Evolutionary conservation across 1,140 invertebrate species (phyloP), one percentile per base, ranked within the genome.

Genomic region (Bombus confusus): DNA sequence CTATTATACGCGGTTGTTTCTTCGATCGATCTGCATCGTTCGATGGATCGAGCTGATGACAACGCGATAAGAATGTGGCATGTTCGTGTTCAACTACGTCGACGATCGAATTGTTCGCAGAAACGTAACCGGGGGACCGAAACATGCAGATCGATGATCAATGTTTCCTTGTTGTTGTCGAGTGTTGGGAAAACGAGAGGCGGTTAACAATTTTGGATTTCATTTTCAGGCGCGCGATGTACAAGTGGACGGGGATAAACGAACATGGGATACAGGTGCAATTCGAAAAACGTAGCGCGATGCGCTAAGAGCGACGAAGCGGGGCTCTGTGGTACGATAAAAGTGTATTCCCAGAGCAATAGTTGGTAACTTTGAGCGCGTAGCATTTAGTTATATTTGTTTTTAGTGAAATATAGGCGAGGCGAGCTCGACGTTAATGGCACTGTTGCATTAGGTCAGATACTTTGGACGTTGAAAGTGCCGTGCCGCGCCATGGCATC

Each of bases 371-470:
- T 39, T 25, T 18, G 59, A 52, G 31, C 25, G 12, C 31, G 4
- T 62, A 57, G 6, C 12, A 57, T 77, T 83, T 77, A 69, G 15
- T 83, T 77, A 57, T 52, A 52, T 69, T 41, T 28, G 31, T 41
- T 81, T 73, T 37, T 34, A 34, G 37, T 4, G 18, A 47, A 34
- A 34, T 62, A 62, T 22, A 57, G 62, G 43, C 57, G 15, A 22
- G 31, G 0, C 39, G 28, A 64, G n/a, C 39, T 37, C 3, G n/a
- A 77, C 74, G 18, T 77, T 77, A 83, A 77, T 77, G 28, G 34
- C 34, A 52, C 57, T 77, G 73, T 77, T 57, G 43, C 22, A 77
- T 83, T 83, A 83, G n/a, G 37, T 22, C 28, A 15, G 37, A 41
- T 43, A 28, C 39, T 43, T 83, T 57, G 18, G 2, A 57, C 41